Percentiles rank a stretch among this genome's conserved stretches.
Conservation (phyloP, 92 coral and sea anemone species). For the Palythoa grandis region DNA sequence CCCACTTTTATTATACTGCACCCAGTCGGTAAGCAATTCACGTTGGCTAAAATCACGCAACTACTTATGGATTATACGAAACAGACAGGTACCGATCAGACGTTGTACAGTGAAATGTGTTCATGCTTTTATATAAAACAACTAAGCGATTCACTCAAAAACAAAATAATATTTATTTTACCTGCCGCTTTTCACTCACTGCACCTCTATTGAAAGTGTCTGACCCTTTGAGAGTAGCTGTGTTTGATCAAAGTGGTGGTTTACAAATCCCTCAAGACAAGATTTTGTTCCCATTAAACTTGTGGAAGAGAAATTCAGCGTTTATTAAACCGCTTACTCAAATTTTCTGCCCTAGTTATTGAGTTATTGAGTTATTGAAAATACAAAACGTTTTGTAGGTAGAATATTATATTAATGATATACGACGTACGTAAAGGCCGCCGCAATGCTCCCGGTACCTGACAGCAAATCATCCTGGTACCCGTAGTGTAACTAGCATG, state of each 20-base stretch:
- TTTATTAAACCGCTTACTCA: background rate
- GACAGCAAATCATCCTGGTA: background rate
- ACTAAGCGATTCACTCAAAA: background rate
- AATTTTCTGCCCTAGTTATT: background rate
- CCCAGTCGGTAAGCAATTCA: no score
- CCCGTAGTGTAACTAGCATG: background rate
- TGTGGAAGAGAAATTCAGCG: background rate
- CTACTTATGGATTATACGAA: no score
- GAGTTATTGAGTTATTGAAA: background rate
- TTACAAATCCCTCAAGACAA: background rate
- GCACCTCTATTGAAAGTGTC: background rate
- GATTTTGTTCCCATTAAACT: background rate
- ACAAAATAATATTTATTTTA: background rate
- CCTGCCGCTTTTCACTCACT: background rate
- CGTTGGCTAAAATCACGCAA: no score
- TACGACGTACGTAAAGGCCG: background rate
- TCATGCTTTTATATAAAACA: background rate
- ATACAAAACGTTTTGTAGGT: background rate
- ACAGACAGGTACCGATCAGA: background rate
- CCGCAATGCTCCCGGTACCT: slow-evolving; percentile 3
- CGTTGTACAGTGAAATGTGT: background rate
- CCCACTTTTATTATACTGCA: no score
- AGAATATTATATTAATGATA: background rate
- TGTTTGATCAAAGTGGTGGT: background rate
- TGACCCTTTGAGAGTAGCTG: background rate